These are phyloP conservation scores for Drosophila micromelanica DNA, from an alignment of 1,140 invertebrate genomes.

Conservation along the genomic window DNA sequence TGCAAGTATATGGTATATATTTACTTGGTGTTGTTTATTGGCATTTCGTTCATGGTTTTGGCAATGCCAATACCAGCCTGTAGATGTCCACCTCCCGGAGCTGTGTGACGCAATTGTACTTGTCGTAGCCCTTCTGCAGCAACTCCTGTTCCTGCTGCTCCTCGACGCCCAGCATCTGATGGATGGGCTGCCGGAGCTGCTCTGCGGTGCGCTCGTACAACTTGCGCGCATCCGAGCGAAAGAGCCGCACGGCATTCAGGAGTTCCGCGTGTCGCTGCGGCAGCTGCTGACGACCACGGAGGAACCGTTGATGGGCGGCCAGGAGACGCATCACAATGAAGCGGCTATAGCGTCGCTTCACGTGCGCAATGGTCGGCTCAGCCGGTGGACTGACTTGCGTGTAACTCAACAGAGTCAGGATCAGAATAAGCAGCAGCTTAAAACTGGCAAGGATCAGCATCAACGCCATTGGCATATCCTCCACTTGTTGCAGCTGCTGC, in stretches of 20 bases:
- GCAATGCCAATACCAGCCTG: conserved; percentile 39
- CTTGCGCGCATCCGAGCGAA: conserved; percentile 48
- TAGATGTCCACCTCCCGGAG: conserved; percentile 50
- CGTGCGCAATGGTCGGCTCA: conserved; percentile 21
- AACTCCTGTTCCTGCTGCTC: conserved; percentile 32
- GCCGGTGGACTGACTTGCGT: background rate
- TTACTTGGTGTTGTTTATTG: background rate
- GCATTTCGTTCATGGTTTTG: background rate
- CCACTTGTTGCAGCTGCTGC: background rate
- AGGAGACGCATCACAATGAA: conserved; percentile 60
- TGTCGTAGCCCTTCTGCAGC: conserved; percentile 43
- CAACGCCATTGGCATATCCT: conserved; percentile 25
- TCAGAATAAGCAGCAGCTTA: conserved; percentile 44
- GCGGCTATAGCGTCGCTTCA: conserved; percentile 47
- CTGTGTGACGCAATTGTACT: conserved; percentile 11
- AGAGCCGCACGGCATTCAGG: conserved; percentile 25
- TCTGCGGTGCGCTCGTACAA: conserved; percentile 45
- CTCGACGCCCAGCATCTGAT: conserved; percentile 44
- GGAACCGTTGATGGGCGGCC: conserved; percentile 34
- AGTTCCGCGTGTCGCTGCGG: conserved; percentile 18
- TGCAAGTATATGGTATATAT: background rate
- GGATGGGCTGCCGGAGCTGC: conserved; percentile 24
- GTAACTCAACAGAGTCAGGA: conserved; percentile 31
- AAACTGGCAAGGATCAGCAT: conserved; percentile 25
- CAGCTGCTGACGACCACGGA: background rate